These are phyloP conservation scores for Limnephilus lunatus DNA, from an alignment of 2,888 invertebrate genomes.

Conservation along the genomic window DNA sequence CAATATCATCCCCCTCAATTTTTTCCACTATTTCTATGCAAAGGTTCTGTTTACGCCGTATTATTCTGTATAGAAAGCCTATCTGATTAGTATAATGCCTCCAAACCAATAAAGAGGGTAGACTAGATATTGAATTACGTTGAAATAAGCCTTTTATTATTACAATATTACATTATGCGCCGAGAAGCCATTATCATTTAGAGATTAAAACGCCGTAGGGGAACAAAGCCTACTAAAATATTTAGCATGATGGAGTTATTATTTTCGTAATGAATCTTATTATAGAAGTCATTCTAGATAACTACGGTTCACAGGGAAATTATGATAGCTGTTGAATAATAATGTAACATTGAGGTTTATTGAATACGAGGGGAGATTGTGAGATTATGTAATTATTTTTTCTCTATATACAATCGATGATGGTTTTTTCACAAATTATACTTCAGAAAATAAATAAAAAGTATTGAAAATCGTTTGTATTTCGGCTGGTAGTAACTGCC, in stretches of 20 bases:
- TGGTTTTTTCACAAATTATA: neutral
- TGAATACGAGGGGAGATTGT: neutral
- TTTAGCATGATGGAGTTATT: neutral
- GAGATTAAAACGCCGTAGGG: neutral
- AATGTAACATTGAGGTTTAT: neutral
- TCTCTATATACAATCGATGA: neutral
- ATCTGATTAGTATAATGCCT: conserved; percentile 43
- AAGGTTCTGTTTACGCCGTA: conserved; percentile 1
- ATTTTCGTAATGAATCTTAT: neutral
- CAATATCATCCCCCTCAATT: neutral
- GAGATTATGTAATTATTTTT: neutral
- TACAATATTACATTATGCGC: neutral
- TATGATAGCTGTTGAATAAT: neutral
- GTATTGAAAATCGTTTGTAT: no score
- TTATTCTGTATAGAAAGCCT: neutral
- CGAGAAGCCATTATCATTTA: neutral
- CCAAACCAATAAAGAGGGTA: neutral
- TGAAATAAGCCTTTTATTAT: neutral
- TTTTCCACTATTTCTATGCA: neutral
- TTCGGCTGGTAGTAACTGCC: no score
- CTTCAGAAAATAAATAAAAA: neutral
- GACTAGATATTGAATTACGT: conserved; percentile 4
- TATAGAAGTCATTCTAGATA: neutral
- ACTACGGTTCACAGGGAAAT: neutral
- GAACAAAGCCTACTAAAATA: neutral